These are phyloP conservation scores for Pseudopleuronectes americanus DNA, from an alignment of 2,797 vertebrate genomes.

Conservation along the genomic window DNA sequence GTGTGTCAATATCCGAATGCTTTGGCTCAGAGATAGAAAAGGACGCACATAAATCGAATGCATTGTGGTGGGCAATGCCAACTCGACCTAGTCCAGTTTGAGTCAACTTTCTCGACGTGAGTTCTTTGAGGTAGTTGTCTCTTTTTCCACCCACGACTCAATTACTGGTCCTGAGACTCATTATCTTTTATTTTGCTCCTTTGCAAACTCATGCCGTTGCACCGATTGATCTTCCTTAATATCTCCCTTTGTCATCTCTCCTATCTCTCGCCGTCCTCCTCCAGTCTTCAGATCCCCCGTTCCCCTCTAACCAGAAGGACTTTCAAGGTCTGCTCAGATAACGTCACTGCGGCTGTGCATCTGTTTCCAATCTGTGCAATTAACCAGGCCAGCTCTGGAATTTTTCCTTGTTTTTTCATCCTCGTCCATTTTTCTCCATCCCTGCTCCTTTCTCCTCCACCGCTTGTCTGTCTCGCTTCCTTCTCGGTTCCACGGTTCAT, in stretches of 20 bases:
- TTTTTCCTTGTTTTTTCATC: constrained; percentile 73
- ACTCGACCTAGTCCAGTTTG: constrained; percentile 15
- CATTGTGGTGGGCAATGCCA: neutral
- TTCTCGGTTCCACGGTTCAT: constrained; percentile 29
- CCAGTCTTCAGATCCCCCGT: constrained; percentile 49
- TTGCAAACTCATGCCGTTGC: constrained; percentile 25
- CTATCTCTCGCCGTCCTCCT: constrained; percentile 54
- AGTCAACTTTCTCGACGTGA: constrained; percentile 28
- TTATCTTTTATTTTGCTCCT: constrained; percentile 56
- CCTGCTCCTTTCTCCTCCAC: constrained; percentile 36
- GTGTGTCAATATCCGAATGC: constrained; percentile 9
- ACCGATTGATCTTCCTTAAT: constrained; percentile 45
- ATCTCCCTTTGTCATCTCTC: constrained; percentile 65
- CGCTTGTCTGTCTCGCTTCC: constrained; percentile 34
- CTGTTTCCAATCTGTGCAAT: constrained; percentile 85
- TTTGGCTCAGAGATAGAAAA: neutral
- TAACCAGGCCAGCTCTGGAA: constrained; percentile 80
- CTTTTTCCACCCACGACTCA: constrained; percentile 28
- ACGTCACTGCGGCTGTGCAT: constrained; percentile 82
- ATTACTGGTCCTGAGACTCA: constrained; percentile 27
- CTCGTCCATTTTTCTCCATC: constrained; percentile 61
- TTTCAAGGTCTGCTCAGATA: constrained; percentile 82
- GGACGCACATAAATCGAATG: constrained; percentile 11
- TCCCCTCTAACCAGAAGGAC: constrained; percentile 77
- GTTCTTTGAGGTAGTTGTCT: constrained; percentile 28